Percentiles rank a stretch among this genome's conserved stretches.
Conservation (phyloP, 2,113 vertebrate species). For the Centropristis striata region DNA sequence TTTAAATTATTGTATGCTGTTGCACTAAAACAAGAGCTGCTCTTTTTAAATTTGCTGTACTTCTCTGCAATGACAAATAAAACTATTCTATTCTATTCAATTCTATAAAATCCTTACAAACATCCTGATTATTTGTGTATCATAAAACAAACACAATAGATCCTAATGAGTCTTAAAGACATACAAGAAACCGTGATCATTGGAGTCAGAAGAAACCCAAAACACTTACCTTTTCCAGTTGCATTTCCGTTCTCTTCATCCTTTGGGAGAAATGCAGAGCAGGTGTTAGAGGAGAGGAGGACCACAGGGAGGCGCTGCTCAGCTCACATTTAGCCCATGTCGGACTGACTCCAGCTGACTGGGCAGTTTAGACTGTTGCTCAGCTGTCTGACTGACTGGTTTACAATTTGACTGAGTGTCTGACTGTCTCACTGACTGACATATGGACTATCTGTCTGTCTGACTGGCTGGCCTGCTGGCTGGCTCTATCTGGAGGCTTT, state of each 20-base stretch:
- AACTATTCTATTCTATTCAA: too few relatives aligned
- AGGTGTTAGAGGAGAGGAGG: conserved; percentile 9
- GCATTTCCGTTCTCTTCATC: conserved; percentile 93
- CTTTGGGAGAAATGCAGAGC: conserved; percentile 79
- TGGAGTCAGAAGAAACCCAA: not conserved
- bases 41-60: too few relatives aligned
- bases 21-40: too few relatives aligned
- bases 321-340: not conserved
- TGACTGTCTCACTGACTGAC: not conserved
- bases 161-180: not conserved
- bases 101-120: not conserved
- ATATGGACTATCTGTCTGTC: not conserved
- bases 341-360: conserved; percentile 4
- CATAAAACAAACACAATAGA: not conserved
- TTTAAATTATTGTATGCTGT: too few relatives aligned
- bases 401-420: not conserved
- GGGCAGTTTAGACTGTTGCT: not conserved
- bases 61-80: too few relatives aligned
- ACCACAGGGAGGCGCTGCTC: conserved; percentile 34
- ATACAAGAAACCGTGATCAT: not conserved
- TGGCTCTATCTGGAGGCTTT: conserved; percentile 12
- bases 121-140: not conserved
- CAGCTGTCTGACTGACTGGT: conserved; percentile 2
- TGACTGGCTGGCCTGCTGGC: not conserved
- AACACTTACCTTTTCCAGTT: conserved; percentile 84